Conservation (phyloP, 2,113 vertebrate genomes). For the Siphamia tubifer region DNA sequence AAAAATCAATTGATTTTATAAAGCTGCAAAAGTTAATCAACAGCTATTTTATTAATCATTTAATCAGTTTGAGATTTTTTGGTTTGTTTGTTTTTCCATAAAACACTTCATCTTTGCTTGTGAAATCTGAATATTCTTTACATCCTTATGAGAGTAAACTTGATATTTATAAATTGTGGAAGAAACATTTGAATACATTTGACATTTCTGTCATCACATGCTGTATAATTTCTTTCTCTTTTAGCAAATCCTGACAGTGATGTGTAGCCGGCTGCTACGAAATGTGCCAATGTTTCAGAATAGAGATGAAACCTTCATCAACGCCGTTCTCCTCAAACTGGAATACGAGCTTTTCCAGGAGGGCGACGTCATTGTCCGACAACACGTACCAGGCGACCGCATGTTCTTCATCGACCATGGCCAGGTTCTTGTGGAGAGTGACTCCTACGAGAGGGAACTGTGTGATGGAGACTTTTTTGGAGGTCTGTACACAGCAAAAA, state of each 20-base stretch:
- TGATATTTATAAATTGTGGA: too few species aligned
- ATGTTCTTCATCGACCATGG: constrained; percentile 77
- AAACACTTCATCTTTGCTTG: too few species aligned
- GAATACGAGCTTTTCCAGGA: constrained; percentile 67
- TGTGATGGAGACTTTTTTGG: constrained; percentile 78
- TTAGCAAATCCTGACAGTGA: constrained; percentile 66
- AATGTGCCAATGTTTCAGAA: constrained; percentile 72
- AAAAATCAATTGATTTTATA: too few species aligned
- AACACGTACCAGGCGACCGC: constrained; percentile 55
- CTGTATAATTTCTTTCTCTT: neutral
- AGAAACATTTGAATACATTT: neutral
- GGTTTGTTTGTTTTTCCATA: too few species aligned
- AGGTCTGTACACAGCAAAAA: constrained; percentile 66
- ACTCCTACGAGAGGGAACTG: constrained; percentile 65
- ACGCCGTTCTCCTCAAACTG: constrained; percentile 51
- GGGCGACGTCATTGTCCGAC: constrained; percentile 51
- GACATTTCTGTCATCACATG: neutral
- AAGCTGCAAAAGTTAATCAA: too few species aligned
- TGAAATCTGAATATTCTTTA: too few species aligned
- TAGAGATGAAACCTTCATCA: constrained; percentile 69
- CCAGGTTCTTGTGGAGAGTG: constrained; percentile 67
- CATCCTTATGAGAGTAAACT: too few species aligned
- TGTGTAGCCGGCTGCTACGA: constrained; percentile 63
- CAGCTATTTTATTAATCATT: too few species aligned
- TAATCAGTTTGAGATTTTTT: too few species aligned